phyloP scores from a whole-genome alignment of 2,113 vertebrate genomes.

The Formicarius rufipectus region DNA sequence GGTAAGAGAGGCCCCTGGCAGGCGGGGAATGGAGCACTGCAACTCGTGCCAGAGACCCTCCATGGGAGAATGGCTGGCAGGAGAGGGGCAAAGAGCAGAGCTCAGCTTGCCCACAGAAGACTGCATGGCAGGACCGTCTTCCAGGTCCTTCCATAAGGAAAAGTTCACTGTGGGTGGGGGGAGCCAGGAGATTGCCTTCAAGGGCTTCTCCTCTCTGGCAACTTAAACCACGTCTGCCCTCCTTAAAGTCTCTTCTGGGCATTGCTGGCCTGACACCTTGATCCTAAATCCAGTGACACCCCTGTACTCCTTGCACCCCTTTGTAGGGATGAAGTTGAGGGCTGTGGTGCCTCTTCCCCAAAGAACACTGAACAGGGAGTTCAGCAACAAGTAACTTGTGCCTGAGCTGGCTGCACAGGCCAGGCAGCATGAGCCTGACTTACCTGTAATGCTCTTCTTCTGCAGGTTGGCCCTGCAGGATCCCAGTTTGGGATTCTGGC shows the following conservation, averaged over 20 bases:
- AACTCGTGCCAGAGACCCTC: not conserved
- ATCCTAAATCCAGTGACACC: not conserved
- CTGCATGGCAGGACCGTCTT: not conserved
- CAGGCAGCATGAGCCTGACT: not conserved
- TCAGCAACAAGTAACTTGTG: not conserved
- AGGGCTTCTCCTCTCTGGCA: not conserved
- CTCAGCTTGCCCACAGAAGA: not conserved
- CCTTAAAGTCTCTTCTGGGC: not conserved
- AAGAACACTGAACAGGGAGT: not conserved
- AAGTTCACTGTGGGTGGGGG: not conserved
- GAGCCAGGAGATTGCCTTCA: not conserved
- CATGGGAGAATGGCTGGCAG: rapidly evolving
- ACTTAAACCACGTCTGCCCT: not conserved
- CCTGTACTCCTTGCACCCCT: not conserved
- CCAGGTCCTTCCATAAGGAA: not conserved
- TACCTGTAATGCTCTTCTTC: not conserved
- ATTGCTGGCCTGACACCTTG: not conserved
- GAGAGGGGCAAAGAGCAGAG: not conserved
- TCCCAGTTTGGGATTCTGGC: slow-evolving; percentile 98
- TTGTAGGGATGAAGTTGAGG: not conserved
- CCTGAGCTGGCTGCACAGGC: not conserved
- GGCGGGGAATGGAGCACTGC: not conserved
- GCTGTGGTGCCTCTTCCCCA: not conserved
- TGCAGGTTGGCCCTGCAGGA: slow-evolving; percentile 95
- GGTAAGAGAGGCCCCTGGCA: not conserved